Conservation (phyloP, 2,888 invertebrate genomes). For the Campaea margaritaria region DNA sequence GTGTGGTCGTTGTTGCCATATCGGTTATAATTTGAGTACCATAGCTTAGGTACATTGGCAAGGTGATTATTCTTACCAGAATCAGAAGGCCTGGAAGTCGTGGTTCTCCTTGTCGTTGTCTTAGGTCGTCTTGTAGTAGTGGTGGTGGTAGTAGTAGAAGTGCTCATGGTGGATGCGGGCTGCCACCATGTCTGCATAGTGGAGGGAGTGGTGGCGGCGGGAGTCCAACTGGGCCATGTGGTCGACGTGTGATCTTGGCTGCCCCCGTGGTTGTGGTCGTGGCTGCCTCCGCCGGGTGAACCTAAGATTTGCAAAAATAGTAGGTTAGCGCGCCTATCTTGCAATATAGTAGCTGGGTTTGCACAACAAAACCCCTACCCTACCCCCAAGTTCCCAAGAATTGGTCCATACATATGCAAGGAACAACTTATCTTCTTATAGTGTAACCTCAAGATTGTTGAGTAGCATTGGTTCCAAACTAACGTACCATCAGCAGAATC, state of each 20-base stretch:
- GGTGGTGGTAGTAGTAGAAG: constrained; percentile 48
- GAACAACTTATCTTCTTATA: too few species aligned
- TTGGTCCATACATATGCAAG: too few species aligned
- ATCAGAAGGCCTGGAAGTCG: constrained; percentile 48
- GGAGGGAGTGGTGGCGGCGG: constrained; percentile 59
- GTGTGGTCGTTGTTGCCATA: too few species aligned
- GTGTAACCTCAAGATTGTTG: too few species aligned
- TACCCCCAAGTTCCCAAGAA: too few species aligned
- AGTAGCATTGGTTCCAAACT: too few species aligned
- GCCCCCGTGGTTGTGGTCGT: constrained; percentile 57
- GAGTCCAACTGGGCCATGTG: constrained; percentile 74
- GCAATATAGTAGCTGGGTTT: too few species aligned
- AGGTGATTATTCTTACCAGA: constrained; percentile 48
- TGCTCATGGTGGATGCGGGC: constrained; percentile 59
- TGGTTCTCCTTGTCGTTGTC: constrained; percentile 41
- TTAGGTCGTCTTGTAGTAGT: constrained; percentile 40
- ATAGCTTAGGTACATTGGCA: too few species aligned
- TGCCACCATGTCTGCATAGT: constrained; percentile 72
- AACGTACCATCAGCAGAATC: constrained; percentile 70
- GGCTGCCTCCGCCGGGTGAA: constrained; percentile 37
- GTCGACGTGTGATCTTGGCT: constrained; percentile 70
- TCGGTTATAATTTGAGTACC: too few species aligned
- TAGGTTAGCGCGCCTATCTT: neutral
- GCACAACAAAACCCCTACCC: too few species aligned
- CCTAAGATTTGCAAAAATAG: constrained; percentile 39